These are phyloP conservation scores for Phyllostomus hastatus DNA, from an alignment of 2,113 vertebrate genomes.

Conservation along the genomic window DNA sequence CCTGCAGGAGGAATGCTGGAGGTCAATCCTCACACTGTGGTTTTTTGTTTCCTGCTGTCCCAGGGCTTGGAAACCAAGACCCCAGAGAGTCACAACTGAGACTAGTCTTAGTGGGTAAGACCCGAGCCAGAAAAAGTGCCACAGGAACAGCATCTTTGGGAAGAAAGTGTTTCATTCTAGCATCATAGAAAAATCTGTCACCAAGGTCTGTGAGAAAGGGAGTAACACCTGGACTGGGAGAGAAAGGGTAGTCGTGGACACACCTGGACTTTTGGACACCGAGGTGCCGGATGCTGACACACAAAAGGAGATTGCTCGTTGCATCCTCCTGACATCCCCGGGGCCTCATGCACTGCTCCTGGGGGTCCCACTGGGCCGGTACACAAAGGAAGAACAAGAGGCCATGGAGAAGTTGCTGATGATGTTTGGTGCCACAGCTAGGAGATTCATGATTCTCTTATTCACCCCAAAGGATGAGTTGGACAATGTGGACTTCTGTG, in stretches of 20 bases:
- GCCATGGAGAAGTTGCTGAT: not conserved
- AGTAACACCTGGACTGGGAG: not conserved
- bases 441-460: slow-evolving; percentile 38
- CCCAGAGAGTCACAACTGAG: not conserved
- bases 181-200: not conserved
- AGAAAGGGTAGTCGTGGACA: not conserved
- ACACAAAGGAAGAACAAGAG: not conserved
- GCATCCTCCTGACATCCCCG: not conserved
- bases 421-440: slow-evolving; percentile 21
- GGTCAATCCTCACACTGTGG: not conserved
- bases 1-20: too few relatives aligned
- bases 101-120: slow-evolving; percentile 59
- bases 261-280: not conserved
- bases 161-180: not conserved
- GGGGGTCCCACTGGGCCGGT: not conserved
- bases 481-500: fast-evolving
- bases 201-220: not conserved
- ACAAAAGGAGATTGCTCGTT: slow-evolving; percentile 75
- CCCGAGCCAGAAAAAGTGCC: slow-evolving; percentile 50
- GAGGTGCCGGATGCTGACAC: slow-evolving; percentile 72
- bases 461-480: slow-evolving; percentile 61
- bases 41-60: not conserved
- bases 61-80: not conserved
- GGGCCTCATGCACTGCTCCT: not conserved
- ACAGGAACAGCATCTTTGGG: not conserved